Evolutionary conservation across 2,888 invertebrate species (phyloP).

Genomic region (Cantharis nigra): DNA sequence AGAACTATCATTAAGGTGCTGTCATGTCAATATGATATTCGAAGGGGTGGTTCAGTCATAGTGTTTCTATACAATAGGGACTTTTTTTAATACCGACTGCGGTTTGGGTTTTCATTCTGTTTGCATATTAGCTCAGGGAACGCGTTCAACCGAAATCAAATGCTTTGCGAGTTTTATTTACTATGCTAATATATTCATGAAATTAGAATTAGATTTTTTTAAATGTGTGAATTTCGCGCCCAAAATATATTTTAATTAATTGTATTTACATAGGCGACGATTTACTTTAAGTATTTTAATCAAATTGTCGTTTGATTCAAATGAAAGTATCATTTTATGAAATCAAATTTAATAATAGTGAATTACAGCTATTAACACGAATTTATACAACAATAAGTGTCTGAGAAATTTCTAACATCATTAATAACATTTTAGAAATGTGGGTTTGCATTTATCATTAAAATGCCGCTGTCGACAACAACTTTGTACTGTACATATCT

Average conservation of each 20-base stretch:
- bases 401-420: conserved; percentile 25
- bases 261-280: background rate
- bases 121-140: conserved; percentile 53
- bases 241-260: conserved; percentile 20
- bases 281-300: conserved; percentile 15
- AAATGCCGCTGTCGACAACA: conserved; percentile 23
- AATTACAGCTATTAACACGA: conserved; percentile 29
- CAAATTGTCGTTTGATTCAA: conserved; percentile 21
- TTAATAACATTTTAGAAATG: conserved; percentile 29
- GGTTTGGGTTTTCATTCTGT: conserved; percentile 53
- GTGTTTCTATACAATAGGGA: conserved; percentile 54
- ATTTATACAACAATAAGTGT: conserved; percentile 27
- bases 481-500: conserved; percentile 15
- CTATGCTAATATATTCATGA: conserved; percentile 55
- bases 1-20: conserved; percentile 58
- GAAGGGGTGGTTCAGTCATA: conserved; percentile 53
- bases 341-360: conserved; percentile 25
- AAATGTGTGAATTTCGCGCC: conserved; percentile 27
- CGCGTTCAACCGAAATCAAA: conserved; percentile 52
- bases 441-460: conserved; percentile 28
- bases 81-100: conserved; percentile 53
- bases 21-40: conserved; percentile 59
- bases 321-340: conserved; percentile 23
- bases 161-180: conserved; percentile 51
- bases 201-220: conserved; percentile 51